Percentiles rank a stretch among this genome's conserved stretches.
phyloP scores from a whole-genome alignment of 1,140 invertebrate genomes.

The Lepidotrigona ventralis region DNA sequence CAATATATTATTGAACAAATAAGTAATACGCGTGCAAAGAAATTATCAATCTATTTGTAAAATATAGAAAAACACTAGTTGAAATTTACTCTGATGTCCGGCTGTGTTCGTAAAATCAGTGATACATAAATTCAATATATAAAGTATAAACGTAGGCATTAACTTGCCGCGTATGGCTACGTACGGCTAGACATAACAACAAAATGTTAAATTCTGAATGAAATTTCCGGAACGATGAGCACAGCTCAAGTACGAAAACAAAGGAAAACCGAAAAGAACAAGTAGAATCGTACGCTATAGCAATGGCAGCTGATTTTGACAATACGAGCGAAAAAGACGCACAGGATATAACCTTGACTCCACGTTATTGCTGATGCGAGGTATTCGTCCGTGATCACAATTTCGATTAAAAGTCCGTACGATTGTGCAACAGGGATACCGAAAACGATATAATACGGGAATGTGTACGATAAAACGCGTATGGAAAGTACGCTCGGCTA shows the following conservation, averaged over 20 bases:
- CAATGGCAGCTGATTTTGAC: slow-evolving; percentile 80
- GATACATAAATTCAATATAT: not conserved
- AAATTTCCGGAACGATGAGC: slow-evolving; percentile 4
- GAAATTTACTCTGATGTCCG: not conserved
- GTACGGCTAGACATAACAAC: not conserved
- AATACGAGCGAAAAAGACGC: slow-evolving; percentile 66
- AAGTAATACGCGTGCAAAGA: not conserved
- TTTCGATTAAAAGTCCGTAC: slow-evolving; percentile 10
- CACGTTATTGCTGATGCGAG: slow-evolving; percentile 1
- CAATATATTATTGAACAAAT: not conserved
- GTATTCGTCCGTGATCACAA: not conserved
- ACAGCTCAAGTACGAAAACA: not conserved
- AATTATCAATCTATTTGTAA: not conserved
- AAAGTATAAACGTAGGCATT: not conserved
- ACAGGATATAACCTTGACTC: slow-evolving; percentile 70
- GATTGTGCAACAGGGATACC: not conserved
- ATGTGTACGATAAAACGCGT: slow-evolving; percentile 1
- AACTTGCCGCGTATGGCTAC: not conserved
- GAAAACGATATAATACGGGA: not conserved
- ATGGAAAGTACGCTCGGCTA: slow-evolving; percentile 49
- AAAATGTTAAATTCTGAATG: slow-evolving; percentile 24
- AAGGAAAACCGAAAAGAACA: not conserved
- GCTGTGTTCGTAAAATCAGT: not conserved
- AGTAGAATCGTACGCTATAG: slow-evolving; percentile 43
- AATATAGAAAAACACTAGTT: not conserved